Evolutionary conservation across 2,888 invertebrate genomes (phyloP), one percentile per base, ranked within the genome.

Genomic region (Aleiodes leptofemur): DNA sequence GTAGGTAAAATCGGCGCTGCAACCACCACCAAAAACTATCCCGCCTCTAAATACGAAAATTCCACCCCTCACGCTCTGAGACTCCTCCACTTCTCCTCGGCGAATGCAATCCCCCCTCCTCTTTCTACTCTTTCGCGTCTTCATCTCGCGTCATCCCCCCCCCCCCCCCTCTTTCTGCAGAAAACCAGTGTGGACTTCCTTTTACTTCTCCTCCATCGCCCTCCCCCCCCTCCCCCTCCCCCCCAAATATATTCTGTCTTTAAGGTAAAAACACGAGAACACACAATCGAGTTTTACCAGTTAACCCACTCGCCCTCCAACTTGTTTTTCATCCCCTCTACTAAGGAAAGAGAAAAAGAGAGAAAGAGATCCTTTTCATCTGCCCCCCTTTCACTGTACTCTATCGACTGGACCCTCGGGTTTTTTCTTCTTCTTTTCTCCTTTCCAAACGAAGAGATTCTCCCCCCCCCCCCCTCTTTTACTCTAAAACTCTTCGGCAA

Each of bases 191-290:
- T 23, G 23, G 23, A 23, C 23, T 51, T 14, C 13, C 51, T 61
- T 29, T 69, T 73, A 59, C 77, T 81, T 80, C 79, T 76, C 77
- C 70, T 48, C 38, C 29, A 8, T 3, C 16, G 57, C 38, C 56
- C 76, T 74, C 76, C 70, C 75, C 76, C 74, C 80, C 8, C 23
- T 23, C 23, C 2, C 73, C 76, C 70, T 74, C 76, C 74, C 80
- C 8, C 1, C 2, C 23, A 1, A 2, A 23, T 23, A 23, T 23
- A 16, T 38, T 78, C 78, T 85, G 86, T 88, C 89, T 89, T 88
- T 16, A 86, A 86, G 87, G 87, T 88, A 88, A 89, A 89, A 89
- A 87, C 86, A 87, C 85, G 86, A 85, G 23, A 23, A 23, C 23
- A 23, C 23, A 86, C 87, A 86, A 88, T 88, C 86, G 85, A 86